A percentile compares a stretch with the other conserved stretches of the same genome.
Evolutionary conservation across 2,113 vertebrate species (phyloP).

Genomic region (Xiphorhynchus elegans): DNA sequence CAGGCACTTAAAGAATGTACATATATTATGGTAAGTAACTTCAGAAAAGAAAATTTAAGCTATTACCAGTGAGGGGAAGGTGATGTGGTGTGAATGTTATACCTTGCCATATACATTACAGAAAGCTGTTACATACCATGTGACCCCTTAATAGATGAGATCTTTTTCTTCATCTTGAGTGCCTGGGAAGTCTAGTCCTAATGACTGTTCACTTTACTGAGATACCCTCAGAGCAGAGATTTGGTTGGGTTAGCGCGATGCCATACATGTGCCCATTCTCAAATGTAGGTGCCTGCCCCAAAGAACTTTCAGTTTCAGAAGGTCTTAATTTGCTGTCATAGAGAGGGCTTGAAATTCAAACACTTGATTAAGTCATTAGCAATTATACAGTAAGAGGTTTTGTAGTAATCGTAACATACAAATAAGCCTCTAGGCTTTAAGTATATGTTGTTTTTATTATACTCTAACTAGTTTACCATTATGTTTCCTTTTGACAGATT

Average conservation of each 20-base stretch:
- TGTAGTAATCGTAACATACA: background rate
- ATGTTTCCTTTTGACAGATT: background rate
- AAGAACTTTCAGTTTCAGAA: background rate
- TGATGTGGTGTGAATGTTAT: background rate
- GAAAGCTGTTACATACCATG: background rate
- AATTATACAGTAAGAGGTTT: constrained; percentile 28
- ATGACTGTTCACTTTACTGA: background rate
- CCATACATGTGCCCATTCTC: background rate
- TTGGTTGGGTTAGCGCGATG: rapidly evolving
- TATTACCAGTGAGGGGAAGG: background rate
- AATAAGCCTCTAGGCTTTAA: constrained; percentile 15
- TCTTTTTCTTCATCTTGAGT: background rate
- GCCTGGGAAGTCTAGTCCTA: background rate
- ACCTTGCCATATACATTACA: background rate
- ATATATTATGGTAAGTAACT: background rate
- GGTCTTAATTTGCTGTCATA: constrained; percentile 25
- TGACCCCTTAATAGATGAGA: background rate
- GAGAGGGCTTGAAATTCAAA: constrained; percentile 38
- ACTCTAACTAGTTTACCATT: constrained; percentile 21
- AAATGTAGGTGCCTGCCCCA: background rate
- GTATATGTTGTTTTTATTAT: constrained; percentile 22
- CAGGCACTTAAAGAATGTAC: background rate
- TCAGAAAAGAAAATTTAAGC: background rate
- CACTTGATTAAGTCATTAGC: constrained; percentile 50
- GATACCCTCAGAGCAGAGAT: background rate